Base-by-base conservation (phyloP, 1,140 invertebrate genomes). In the Conus betulinus region DNA sequence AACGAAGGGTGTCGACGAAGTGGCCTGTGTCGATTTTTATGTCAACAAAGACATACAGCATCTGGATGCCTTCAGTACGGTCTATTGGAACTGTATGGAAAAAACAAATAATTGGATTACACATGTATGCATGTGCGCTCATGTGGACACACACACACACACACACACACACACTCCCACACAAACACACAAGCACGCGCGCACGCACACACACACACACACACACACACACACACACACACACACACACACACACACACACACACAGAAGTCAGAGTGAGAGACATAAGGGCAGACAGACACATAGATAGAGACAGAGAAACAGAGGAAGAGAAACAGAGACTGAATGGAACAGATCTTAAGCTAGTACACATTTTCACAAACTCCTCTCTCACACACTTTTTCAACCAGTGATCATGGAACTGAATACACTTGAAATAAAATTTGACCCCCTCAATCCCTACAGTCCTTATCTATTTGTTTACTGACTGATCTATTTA, bases 11-110 rank as follows among this genome's bases (percentile, higher is more conserved):
- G 89, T 99, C 97, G 60, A 99, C 96, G 92, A 99, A 98, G 96
- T 99, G 99, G 67, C 97, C 95, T 20, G 97, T 96, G 95, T 99
- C 99, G 92, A 99, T 98, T 90, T 97, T 96, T 71, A 97, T 97
- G 91, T 97, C 97, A 20, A 99, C 99, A 96, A 99, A 99, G 86
- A 99, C 97, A 95, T 99, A 99, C 4, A 99, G 96, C 89, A 99
- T 97, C 95, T 98, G 98, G 79, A 99, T 97, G 74, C 97, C 97
- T 92, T 96, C 96, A 8, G 98, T 99, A 93, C 97, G 97, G 95
- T 99, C 98, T 87, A 99, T 97, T 0, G 99, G 99, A 92, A 99
- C 95, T 95, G 89, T 85, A 91, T 87, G 74, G 60, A 84, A 51
- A 27, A 74, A 84, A 81, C 5, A 87, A 85, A 8, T 63, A 81